Evolutionary conservation across 2,888 invertebrate genomes (phyloP), one percentile per base, ranked within the genome.

Genomic region (Heteromurus nitidus): DNA sequence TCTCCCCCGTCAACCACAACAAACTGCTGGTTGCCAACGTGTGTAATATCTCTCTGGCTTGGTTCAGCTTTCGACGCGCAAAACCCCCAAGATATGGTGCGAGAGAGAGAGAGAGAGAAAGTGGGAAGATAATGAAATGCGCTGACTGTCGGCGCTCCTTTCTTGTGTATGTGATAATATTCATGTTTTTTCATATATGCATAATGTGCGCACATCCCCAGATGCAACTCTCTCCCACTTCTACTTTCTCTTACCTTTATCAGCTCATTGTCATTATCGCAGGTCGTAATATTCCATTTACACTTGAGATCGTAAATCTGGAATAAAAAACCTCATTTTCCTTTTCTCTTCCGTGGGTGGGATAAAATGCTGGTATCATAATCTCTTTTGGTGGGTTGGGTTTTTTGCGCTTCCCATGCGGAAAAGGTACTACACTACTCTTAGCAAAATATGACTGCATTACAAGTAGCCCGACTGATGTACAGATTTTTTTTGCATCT

Each of bases 251-350:
- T 55, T 22, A 47, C n/a, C 47, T 16, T 47, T 11, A 47, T 24
- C 50, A 68, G 50, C 42, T 47, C 68, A 68, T 50, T 22, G 47
- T 68, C 68, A 50, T 68, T 50, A 50, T 68, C 47, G 44, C 44
- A 30, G 11, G 24, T 67, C 42, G 30, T 67, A 68, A 68, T 68
- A 68, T 68, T 68, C 68, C 68, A 44, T 44, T 68, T 68, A 50
- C 50, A 44, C 28, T 50, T 26, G 30, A 68, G 24, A 24, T 47
- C 68, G 24, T 68, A 28, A 16, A 50, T 50, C 50, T 68, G 18
- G 30, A 68, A 50, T 50, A n/a, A 68, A 36, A 50, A 47, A 47
- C 47, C 26, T 50, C 13, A 26, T 22, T 30, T 42, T 36, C n/a
- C 47, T 47, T 36, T 9, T 36, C 13, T 36, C n/a, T 67, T 42